Evolutionary conservation across 2,888 invertebrate species (phyloP).

Genomic region (Sarcophaga rosellei): DNA sequence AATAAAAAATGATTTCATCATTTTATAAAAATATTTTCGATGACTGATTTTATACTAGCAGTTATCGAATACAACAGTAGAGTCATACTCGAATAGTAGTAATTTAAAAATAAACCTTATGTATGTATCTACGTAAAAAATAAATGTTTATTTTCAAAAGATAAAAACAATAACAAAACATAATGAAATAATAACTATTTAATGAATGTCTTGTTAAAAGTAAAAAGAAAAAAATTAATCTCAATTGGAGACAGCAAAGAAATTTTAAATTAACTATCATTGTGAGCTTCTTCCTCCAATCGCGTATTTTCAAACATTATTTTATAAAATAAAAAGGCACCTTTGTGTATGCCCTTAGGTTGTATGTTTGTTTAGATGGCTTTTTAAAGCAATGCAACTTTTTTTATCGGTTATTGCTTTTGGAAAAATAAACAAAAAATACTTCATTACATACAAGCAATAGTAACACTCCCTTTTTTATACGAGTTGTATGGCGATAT

Average conservation of each 20-base stretch:
- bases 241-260: slow-evolving; percentile 1
- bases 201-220: slow-evolving; percentile 45
- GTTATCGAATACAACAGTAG: no score
- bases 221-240: not conserved
- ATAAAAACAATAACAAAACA: slow-evolving; percentile 40
- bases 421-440: not conserved
- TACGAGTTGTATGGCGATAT: not conserved
- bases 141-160: slow-evolving; percentile 54
- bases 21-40: no score
- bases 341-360: not conserved
- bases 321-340: not conserved
- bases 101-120: not conserved
- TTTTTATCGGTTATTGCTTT: not conserved
- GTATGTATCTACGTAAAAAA: slow-evolving; percentile 26
- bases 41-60: no score
- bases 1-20: no score
- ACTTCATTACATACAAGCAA: not conserved
- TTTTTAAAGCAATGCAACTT: not conserved
- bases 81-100: no score
- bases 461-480: not conserved
- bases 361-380: not conserved
- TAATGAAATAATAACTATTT: slow-evolving; percentile 49
- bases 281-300: not conserved
- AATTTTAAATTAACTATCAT: no score
- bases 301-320: not conserved